A percentile compares a stretch with the other conserved stretches of the same genome.
Conservation (phyloP, 2,888 invertebrate species). For the Nudaria mundana region DNA sequence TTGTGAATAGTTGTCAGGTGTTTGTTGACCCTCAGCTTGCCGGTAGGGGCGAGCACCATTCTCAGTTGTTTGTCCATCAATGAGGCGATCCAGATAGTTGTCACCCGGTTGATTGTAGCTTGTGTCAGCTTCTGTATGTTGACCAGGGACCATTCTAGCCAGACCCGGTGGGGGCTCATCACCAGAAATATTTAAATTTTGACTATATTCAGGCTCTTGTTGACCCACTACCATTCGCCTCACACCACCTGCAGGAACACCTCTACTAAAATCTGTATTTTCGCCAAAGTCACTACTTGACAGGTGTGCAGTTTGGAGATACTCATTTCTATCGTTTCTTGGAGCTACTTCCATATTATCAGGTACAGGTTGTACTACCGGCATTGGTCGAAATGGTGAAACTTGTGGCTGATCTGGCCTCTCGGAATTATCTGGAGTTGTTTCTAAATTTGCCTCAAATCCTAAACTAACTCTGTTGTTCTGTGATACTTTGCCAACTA, state of each 20-base stretch:
- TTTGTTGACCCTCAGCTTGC: constrained; percentile 70
- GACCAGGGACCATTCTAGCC: constrained; percentile 77
- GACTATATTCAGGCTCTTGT: constrained; percentile 78
- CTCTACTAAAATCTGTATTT: constrained; percentile 65
- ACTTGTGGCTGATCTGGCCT: constrained; percentile 78
- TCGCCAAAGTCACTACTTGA: constrained; percentile 79
- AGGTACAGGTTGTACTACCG: constrained; percentile 55
- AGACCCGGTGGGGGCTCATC: constrained; percentile 79
- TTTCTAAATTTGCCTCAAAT: constrained; percentile 83
- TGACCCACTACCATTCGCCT: constrained; percentile 85
- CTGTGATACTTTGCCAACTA: constrained; percentile 56
- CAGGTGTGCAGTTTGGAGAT: constrained; percentile 88
- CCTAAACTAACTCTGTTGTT: constrained; percentile 56
- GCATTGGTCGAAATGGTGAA: constrained; percentile 42
- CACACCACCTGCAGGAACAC: constrained; percentile 82
- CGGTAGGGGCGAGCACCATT: constrained; percentile 57
- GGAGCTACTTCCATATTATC: constrained; percentile 84
- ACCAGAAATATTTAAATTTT: constrained; percentile 51
- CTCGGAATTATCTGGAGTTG: constrained; percentile 85
- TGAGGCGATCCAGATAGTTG: constrained; percentile 66
- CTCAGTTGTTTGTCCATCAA: constrained; percentile 68
- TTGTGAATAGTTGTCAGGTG: constrained; percentile 56
- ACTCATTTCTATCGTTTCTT: constrained; percentile 87
- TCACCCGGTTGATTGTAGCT: constrained; percentile 59
- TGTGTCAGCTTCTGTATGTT: constrained; percentile 64